A percentile compares a stretch with the other conserved stretches of the same genome.
Evolutionary conservation across 2,797 vertebrate species (phyloP).

Genomic region (Urocyon cinereoargenteus): DNA sequence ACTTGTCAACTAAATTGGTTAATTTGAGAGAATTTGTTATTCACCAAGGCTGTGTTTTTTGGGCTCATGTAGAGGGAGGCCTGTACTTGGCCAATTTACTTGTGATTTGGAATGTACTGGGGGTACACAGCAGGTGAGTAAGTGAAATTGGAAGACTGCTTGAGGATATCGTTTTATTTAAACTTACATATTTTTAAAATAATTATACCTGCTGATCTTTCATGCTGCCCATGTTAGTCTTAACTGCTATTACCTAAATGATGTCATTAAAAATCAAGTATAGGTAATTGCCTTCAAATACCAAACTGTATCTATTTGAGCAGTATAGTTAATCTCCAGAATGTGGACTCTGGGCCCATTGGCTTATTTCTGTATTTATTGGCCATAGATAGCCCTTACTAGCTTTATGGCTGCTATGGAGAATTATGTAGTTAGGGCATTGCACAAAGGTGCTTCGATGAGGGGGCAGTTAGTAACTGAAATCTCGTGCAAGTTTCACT

Average conservation of each 20-base stretch:
- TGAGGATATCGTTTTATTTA: constrained; percentile 47
- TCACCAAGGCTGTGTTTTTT: background rate
- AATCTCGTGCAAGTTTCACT: background rate
- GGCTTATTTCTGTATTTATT: background rate
- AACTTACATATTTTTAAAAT: constrained; percentile 1
- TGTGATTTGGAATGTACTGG: background rate
- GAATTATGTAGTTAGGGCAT: background rate
- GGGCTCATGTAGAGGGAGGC: background rate
- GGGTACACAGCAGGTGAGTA: background rate
- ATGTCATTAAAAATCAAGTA: constrained; percentile 52
- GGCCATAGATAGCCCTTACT: background rate
- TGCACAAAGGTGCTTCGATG: background rate
- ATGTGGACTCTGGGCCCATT: background rate
- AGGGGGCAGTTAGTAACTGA: background rate
- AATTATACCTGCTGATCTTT: constrained; percentile 33
- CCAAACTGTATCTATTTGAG: background rate
- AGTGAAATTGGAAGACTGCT: constrained; percentile 1
- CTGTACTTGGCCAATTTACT: background rate
- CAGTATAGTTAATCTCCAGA: constrained; percentile 23
- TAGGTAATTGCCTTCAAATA: constrained; percentile 40
- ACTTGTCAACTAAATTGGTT: background rate
- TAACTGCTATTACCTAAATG: constrained; percentile 56
- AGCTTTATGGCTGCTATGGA: background rate
- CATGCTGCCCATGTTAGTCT: constrained; percentile 9
- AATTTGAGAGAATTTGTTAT: background rate